phyloP scores from a whole-genome alignment of 2,797 vertebrate species.

The Molossus molossus region DNA sequence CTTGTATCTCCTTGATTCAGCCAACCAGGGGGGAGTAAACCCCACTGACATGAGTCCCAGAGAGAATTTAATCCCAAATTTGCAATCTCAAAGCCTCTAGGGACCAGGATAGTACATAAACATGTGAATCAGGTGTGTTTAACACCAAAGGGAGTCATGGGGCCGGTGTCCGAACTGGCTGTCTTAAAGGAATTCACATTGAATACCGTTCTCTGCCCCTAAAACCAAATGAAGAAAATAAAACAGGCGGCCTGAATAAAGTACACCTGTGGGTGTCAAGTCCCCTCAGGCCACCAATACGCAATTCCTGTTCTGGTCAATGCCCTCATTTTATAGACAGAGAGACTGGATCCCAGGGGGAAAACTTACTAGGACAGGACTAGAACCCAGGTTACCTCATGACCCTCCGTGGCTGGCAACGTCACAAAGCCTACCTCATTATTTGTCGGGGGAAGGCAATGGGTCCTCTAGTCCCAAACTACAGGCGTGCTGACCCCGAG shows the following conservation, averaged over 20 bases:
- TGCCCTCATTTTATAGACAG: neutral
- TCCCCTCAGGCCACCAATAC: neutral
- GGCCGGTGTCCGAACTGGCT: neutral
- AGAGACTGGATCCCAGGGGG: neutral
- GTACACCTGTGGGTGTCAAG: neutral
- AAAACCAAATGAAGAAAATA: neutral
- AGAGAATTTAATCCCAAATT: neutral
- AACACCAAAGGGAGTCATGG: neutral
- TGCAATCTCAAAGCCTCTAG: neutral
- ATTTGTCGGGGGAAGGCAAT: neutral
- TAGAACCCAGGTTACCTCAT: slow-evolving; percentile 4
- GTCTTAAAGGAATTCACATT: neutral
- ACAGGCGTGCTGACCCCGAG: neutral
- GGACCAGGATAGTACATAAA: neutral
- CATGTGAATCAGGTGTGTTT: neutral
- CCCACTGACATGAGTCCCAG: neutral
- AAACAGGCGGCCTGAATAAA: neutral
- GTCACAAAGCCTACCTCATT: neutral
- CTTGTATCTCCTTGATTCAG: neutral
- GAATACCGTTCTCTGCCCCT: neutral
- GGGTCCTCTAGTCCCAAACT: neutral
- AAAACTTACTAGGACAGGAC: neutral
- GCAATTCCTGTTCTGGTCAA: neutral
- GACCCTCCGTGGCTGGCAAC: neutral
- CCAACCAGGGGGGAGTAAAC: neutral